Conservation (phyloP, 2,888 invertebrate genomes). For the Rhagonycha fulva region DNA sequence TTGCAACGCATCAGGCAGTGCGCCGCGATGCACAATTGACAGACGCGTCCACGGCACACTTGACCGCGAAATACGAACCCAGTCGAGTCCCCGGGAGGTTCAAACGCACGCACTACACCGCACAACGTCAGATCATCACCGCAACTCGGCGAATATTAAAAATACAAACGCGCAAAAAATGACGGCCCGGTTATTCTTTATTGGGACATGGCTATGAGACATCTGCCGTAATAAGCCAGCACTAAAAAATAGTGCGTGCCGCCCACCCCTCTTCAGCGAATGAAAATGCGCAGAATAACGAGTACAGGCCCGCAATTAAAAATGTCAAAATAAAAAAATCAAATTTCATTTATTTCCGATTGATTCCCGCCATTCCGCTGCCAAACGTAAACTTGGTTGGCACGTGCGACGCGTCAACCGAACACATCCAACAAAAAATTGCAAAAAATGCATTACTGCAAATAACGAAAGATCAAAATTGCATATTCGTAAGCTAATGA, state of each 20-base stretch:
- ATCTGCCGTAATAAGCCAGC: conserved; percentile 68
- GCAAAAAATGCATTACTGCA: conserved; percentile 31
- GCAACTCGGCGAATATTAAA: conserved; percentile 54
- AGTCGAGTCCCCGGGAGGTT: conserved; percentile 35
- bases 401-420: conserved; percentile 52
- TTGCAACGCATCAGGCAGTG: conserved; percentile 35
- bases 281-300: conserved; percentile 66
- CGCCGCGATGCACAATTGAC: conserved; percentile 38
- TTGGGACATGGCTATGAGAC: conserved; percentile 63
- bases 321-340: conserved; percentile 58
- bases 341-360: conserved; percentile 40
- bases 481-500: conserved; percentile 71
- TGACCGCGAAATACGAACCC: conserved; percentile 48
- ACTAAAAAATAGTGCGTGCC: conserved; percentile 68
- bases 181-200: conserved; percentile 56
- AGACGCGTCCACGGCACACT: conserved; percentile 43
- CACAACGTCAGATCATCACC: conserved; percentile 49
- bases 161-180: conserved; percentile 57
- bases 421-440: conserved; percentile 18
- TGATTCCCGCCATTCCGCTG: conserved; percentile 6
- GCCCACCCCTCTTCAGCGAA: conserved; percentile 57
- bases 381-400: conserved; percentile 57
- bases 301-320: conserved; percentile 62
- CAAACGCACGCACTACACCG: conserved; percentile 35
- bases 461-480: conserved; percentile 64